Percentiles rank a stretch among this genome's conserved stretches.
phyloP scores from a whole-genome alignment of 2,888 invertebrate species.

The Meteorus cinctellus region DNA sequence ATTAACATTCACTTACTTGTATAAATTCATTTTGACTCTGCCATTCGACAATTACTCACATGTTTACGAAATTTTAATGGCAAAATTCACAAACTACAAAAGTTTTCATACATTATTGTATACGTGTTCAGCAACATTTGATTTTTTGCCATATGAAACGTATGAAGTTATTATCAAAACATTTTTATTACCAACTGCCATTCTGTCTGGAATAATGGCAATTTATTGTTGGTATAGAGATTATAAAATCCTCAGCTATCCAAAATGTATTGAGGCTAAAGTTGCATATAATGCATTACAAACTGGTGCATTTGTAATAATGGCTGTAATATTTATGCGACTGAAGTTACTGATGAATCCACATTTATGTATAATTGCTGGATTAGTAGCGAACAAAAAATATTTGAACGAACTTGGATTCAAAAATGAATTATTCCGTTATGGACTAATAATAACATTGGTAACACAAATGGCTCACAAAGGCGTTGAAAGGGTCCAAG shows the following conservation, averaged over 20 bases:
- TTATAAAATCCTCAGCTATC: conserved; percentile 61
- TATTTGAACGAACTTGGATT: conserved; percentile 74
- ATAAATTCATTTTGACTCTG: conserved; percentile 56
- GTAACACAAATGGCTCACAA: conserved; percentile 76
- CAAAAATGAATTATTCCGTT: conserved; percentile 70
- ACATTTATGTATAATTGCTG: conserved; percentile 83
- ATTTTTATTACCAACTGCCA: conserved; percentile 77
- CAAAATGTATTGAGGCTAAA: conserved; percentile 75
- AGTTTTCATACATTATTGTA: conserved; percentile 86
- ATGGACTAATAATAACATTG: conserved; percentile 73
- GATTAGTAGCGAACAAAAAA: conserved; percentile 79
- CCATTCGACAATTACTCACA: conserved; percentile 78
- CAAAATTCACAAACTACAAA: conserved; percentile 81
- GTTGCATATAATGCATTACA: conserved; percentile 83
- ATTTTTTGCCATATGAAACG: conserved; percentile 79
- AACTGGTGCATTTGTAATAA: conserved; percentile 80
- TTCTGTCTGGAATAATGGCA: conserved; percentile 73
- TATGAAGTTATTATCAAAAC: conserved; percentile 75
- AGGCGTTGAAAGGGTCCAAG: conserved; percentile 75
- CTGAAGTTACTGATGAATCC: conserved; percentile 86
- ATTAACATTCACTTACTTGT: conserved; percentile 56
- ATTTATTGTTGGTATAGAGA: conserved; percentile 72
- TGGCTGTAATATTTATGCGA: conserved; percentile 87
- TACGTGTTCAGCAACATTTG: conserved; percentile 85
- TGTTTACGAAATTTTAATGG: conserved; percentile 81